Conservation (phyloP, 1,140 invertebrate species). For the Drosophila grimshawi region DNA sequence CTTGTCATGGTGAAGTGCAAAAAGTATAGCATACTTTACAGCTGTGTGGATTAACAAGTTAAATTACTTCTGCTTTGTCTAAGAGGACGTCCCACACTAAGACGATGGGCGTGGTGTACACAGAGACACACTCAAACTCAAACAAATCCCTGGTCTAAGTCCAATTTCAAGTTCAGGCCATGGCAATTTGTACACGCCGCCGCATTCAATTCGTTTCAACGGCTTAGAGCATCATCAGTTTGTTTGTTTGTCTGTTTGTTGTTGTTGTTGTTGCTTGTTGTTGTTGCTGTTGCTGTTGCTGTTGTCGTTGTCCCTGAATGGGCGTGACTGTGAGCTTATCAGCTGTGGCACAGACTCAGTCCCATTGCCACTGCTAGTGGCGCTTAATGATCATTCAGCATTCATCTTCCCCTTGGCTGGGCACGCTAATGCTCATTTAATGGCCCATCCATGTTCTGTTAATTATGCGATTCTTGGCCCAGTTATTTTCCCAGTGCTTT, state of each 20-base stretch:
- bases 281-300: background rate
- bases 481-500: conserved; percentile 72
- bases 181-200: conserved; percentile 40
- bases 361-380: background rate
- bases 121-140: background rate
- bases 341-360: conserved; percentile 39
- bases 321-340: conserved; percentile 49
- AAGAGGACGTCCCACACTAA: background rate
- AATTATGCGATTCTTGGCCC: conserved; percentile 77
- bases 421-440: conserved; percentile 66
- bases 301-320: background rate
- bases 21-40: conserved; percentile 45
- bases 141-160: conserved; percentile 26
- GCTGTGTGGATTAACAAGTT: conserved; percentile 43
- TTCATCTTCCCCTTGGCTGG: conserved; percentile 25
- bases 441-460: conserved; percentile 61
- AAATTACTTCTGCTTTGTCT: conserved; percentile 40
- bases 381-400: conserved; percentile 25
- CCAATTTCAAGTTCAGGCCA: conserved; percentile 40
- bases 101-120: background rate
- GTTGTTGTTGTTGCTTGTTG: background rate
- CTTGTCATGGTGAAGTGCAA: conserved; percentile 26
- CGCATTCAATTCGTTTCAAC: conserved; percentile 55
- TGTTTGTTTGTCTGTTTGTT: conserved; percentile 5
- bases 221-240: conserved; percentile 41